These are phyloP conservation scores for Notarius lentiginosus DNA, from an alignment of 2,113 vertebrate genomes.

Conservation along the genomic window DNA sequence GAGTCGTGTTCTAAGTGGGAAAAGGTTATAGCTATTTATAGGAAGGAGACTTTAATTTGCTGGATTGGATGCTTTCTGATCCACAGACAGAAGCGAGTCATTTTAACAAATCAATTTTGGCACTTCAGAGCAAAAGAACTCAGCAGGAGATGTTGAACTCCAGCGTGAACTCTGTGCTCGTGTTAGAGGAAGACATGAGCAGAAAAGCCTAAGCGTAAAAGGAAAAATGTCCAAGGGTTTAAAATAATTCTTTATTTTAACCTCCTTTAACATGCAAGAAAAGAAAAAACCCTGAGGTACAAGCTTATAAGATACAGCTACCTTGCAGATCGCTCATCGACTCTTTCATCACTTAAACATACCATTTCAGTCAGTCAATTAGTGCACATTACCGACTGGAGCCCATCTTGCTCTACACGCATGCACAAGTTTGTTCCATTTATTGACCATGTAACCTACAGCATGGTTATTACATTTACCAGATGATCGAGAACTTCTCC, in stretches of 20 bases:
- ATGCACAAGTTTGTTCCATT: background rate
- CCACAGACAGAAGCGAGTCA: background rate
- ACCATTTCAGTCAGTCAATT: background rate
- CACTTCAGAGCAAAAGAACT: constrained; percentile 17
- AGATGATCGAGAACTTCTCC: too few species aligned
- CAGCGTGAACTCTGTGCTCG: background rate
- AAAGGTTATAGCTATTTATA: constrained; percentile 19
- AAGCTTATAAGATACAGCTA: background rate
- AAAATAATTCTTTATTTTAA: background rate
- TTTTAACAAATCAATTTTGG: constrained; percentile 21
- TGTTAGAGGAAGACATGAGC: background rate
- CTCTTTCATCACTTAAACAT: background rate
- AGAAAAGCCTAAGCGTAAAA: background rate
- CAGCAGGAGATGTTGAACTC: constrained; percentile 10
- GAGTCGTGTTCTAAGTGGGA: background rate
- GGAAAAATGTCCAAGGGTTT: background rate
- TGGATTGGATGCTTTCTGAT: background rate
- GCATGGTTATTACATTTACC: too few species aligned
- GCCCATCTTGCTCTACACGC: background rate
- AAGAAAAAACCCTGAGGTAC: background rate
- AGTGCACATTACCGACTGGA: background rate
- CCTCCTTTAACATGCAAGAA: background rate
- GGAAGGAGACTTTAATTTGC: background rate
- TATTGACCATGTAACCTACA: too few species aligned
- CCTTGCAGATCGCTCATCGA: background rate